phyloP scores from a whole-genome alignment of 2,113 vertebrate species.

The Rhinolophus ferrumequinum region DNA sequence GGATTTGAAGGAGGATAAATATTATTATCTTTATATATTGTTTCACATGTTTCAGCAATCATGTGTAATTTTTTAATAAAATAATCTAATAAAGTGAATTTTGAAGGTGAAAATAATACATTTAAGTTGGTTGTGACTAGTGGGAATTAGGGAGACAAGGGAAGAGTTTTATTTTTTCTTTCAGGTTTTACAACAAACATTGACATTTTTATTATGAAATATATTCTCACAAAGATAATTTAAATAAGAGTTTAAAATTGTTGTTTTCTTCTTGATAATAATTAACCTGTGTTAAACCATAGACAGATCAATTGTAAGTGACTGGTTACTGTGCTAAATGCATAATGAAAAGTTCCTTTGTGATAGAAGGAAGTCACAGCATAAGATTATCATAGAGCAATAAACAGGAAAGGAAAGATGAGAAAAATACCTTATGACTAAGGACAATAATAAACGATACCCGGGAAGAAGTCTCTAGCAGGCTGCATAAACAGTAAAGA shows the following conservation, averaged over 20 bases:
- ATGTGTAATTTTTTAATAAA: neutral
- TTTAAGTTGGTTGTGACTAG: neutral
- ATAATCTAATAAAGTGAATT: neutral
- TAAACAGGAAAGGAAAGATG: neutral
- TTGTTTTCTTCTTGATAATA: conserved; percentile 3
- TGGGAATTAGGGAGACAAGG: neutral
- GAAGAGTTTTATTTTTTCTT: neutral
- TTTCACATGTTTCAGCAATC: neutral
- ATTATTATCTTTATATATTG: neutral
- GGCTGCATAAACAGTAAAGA: neutral
- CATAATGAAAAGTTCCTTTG: neutral
- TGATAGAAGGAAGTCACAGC: neutral
- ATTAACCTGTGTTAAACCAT: neutral
- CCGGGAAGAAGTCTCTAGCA: neutral
- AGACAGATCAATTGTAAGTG: neutral
- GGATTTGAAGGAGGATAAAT: neutral
- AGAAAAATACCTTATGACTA: neutral
- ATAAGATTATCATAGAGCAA: neutral
- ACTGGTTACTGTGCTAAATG: neutral
- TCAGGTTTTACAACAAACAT: neutral
- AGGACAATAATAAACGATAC: neutral
- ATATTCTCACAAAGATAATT: neutral
- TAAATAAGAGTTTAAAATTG: neutral
- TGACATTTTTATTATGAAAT: neutral
- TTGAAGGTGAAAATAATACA: neutral